Conservation (phyloP, 2,797 vertebrate genomes). For the Chromobotia macracanthus region DNA sequence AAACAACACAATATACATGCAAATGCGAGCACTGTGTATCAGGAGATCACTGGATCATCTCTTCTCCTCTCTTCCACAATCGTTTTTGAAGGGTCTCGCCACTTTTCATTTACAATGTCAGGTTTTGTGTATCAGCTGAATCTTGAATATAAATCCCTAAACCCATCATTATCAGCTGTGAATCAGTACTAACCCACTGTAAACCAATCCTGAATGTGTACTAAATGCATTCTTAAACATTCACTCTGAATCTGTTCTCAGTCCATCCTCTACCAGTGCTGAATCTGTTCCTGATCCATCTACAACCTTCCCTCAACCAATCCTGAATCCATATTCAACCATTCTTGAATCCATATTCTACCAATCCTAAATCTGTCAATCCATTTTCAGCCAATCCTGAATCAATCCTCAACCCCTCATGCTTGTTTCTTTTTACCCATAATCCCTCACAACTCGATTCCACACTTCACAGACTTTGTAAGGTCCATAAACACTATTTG, state of each 20-base stretch:
- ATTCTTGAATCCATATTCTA: not conserved
- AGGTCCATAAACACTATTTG: not conserved
- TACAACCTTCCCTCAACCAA: constrained; percentile 2
- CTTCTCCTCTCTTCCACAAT: not conserved
- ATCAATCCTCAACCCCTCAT: not conserved
- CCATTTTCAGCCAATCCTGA: not conserved
- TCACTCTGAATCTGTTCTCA: not conserved
- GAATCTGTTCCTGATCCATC: not conserved
- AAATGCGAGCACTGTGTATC: not conserved
- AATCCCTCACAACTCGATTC: not conserved
- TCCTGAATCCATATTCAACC: not conserved
- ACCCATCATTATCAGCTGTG: not conserved
- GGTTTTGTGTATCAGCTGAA: not conserved
- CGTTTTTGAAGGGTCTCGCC: not conserved
- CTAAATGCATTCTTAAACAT: not conserved
- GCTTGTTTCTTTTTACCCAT: not conserved
- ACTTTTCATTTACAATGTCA: not conserved
- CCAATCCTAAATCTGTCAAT: not conserved
- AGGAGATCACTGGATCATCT: not conserved
- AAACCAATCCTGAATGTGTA: not conserved
- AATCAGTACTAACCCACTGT: not conserved
- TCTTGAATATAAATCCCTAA: not conserved
- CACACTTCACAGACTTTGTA: not conserved
- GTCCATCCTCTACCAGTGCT: not conserved
- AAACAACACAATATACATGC: not conserved